Base-by-base conservation (phyloP, 1,140 invertebrate species). In the Stegodyphus dumicola region DNA sequence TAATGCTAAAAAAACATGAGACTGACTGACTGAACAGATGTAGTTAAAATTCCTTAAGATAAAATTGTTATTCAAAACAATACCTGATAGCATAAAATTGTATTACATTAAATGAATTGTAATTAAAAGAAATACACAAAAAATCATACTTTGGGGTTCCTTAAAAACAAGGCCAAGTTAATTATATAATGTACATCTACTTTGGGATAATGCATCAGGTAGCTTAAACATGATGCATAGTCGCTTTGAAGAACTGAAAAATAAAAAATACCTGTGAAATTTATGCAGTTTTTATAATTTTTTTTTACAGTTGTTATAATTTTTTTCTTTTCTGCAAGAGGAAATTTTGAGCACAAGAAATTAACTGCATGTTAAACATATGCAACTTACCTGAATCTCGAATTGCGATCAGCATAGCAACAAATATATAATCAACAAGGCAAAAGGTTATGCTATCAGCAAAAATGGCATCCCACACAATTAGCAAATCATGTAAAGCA, bases 391-490 rank as follows among this genome's bases (percentile, higher is more conserved):
- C 90, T 79, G 93, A 91, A 86, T 93, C 92, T 78, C 94, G 90
- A 75, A 96, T 94, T 73, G 93, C 93, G 10, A 95, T 91, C 18
- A 96, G 89, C 94, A 96, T 95, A 6, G 94, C 93, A 18, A 95
- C 92, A 88, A 95, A 93, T 65, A 96, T 92, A 87, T 93, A 95
- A 89, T 96, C 94, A 18, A 95, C 92, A 49, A 95, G 91, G 52
- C 93, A 93, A 88, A 95, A 93, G 81, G 92, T 90, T 17, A 94
- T 92, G n/a, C 93, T 93, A 88, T 95, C 94, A 7, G 94, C 93
- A 91, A 96, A 95, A 53, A 96, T 93, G 54, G 94, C 95, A 88
- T 96, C 95, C 95, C 95, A 96, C 2, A 96, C 89, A 49, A 94
- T 92, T 11, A 95, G 91, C 53, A 96, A 90, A 88, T 95, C 95